Percentiles rank a stretch among this genome's conserved stretches.
phyloP scores from a whole-genome alignment of 2,888 invertebrate genomes.

The Pheosia tremula region DNA sequence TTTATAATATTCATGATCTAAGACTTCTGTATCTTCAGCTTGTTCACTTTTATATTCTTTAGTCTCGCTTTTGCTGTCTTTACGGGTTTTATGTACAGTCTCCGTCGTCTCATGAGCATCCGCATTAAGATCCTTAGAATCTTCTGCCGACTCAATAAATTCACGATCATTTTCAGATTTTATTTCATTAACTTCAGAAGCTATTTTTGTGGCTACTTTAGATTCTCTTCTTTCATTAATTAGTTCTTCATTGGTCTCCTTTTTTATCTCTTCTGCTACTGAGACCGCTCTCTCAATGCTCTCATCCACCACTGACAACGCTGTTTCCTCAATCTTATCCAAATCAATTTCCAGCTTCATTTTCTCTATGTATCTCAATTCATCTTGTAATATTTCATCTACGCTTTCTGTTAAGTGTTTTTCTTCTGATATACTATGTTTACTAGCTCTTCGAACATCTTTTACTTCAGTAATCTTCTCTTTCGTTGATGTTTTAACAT shows the following conservation, averaged over 20 bases:
- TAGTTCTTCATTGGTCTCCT: slow-evolving; percentile 58
- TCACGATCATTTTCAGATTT: slow-evolving; percentile 13
- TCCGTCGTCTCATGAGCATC: slow-evolving; percentile 16
- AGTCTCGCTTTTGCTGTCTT: slow-evolving; percentile 15
- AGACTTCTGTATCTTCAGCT: slow-evolving; percentile 4
- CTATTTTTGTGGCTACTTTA: background rate
- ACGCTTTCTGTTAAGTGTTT: background rate
- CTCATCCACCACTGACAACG: slow-evolving; percentile 60
- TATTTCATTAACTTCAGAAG: slow-evolving; percentile 3
- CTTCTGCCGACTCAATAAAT: slow-evolving; percentile 16
- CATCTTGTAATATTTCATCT: background rate
- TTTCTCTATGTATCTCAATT: slow-evolving; percentile 38
- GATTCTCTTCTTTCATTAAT: slow-evolving; percentile 1
- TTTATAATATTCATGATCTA: slow-evolving; percentile 9
- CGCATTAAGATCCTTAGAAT: slow-evolving; percentile 8
- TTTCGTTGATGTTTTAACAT: slow-evolving; percentile 13
- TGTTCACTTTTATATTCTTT: slow-evolving; percentile 6
- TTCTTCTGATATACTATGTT: background rate
- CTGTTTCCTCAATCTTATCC: slow-evolving; percentile 64
- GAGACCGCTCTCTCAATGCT: slow-evolving; percentile 67
- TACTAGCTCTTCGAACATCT: slow-evolving; percentile 9
- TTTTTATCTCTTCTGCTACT: slow-evolving; percentile 63
- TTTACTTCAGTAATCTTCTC: slow-evolving; percentile 6
- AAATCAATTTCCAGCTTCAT: slow-evolving; percentile 56
- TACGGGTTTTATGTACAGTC: background rate